Percentiles rank a stretch among this genome's conserved stretches.
phyloP scores from a whole-genome alignment of 2,797 vertebrate species.

The Phrynocephalus forsythii region DNA sequence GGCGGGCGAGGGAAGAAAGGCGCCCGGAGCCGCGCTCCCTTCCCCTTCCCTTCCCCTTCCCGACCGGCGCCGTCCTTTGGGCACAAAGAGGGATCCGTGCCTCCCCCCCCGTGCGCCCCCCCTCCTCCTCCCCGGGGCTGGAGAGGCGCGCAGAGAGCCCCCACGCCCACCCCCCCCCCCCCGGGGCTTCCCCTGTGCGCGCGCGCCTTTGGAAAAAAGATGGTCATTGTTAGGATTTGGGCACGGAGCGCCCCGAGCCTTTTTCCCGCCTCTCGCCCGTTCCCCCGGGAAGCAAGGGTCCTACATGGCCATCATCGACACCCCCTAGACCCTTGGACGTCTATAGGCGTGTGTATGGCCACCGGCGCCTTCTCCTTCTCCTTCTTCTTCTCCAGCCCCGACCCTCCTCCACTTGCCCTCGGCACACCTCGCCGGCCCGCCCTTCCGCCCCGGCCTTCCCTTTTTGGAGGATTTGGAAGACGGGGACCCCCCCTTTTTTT shows the following conservation, averaged over 20 bases:
- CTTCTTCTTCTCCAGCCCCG: too few relatives aligned
- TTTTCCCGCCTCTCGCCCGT: neutral
- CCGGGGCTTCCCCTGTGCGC: neutral
- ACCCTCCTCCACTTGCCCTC: neutral
- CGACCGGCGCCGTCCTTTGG: slow-evolving; percentile 48
- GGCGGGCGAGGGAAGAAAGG: neutral
- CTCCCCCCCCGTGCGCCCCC: slow-evolving; percentile 29
- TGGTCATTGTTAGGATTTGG: too few relatives aligned
- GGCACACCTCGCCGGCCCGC: neutral
- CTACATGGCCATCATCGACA: too few relatives aligned
- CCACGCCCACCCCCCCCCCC: too few relatives aligned
- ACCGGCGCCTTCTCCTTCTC: too few relatives aligned
- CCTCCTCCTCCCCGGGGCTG: too few relatives aligned
- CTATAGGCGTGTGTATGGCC: too few relatives aligned
- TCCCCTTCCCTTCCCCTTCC: slow-evolving; percentile 36
- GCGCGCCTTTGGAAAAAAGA: neutral
- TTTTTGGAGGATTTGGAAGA: neutral
- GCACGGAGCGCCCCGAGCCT: neutral
- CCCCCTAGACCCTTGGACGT: too few relatives aligned
- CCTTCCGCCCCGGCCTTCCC: neutral
- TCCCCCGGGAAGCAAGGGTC: too few relatives aligned
- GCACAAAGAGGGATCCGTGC: slow-evolving; percentile 54
- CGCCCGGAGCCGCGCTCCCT: slow-evolving; percentile 20
- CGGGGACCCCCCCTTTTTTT: too few relatives aligned
- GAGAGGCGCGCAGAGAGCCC: too few relatives aligned